Evolutionary conservation across 2,113 vertebrate species (phyloP).

Genomic region (Oryzias woworae): DNA sequence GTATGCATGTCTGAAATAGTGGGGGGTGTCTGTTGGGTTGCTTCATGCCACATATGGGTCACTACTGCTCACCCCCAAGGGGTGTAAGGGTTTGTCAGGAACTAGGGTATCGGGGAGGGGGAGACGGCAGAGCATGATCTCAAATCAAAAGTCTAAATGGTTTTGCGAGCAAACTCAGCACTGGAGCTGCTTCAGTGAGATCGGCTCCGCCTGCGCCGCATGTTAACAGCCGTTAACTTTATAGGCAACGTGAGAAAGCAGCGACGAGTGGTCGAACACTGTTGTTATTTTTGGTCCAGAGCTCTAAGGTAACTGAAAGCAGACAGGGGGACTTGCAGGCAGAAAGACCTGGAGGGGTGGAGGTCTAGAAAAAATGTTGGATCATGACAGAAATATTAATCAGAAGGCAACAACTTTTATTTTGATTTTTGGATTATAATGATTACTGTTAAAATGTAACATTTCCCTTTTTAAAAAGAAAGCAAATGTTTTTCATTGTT

Average conservation of each 20-base stretch:
- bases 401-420: not conserved
- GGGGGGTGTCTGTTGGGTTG: conserved; percentile 29
- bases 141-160: not conserved
- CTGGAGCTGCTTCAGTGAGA: conserved; percentile 12
- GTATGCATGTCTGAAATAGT: not conserved
- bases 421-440: not conserved
- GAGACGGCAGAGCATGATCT: not conserved
- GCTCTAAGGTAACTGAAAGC: conserved; percentile 58
- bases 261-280: conserved; percentile 45
- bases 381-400: conserved; percentile 3
- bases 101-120: conserved; percentile 26
- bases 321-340: conserved; percentile 27
- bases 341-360: not conserved
- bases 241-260: conserved; percentile 65
- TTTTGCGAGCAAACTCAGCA: conserved; percentile 3
- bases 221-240: conserved; percentile 59
- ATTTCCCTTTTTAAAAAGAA: too few species aligned
- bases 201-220: conserved; percentile 13
- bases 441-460: too few species aligned
- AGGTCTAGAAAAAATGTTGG: conserved; percentile 16
- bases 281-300: conserved; percentile 69
- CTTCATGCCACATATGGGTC: conserved; percentile 68
- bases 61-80: conserved; percentile 43
- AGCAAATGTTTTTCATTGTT: too few species aligned
- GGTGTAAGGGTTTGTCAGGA: conserved; percentile 30